Evolutionary conservation across 2,888 invertebrate species (phyloP), one percentile per base, ranked within the genome.

Genomic region (Mesodorylaimus sp.): DNA sequence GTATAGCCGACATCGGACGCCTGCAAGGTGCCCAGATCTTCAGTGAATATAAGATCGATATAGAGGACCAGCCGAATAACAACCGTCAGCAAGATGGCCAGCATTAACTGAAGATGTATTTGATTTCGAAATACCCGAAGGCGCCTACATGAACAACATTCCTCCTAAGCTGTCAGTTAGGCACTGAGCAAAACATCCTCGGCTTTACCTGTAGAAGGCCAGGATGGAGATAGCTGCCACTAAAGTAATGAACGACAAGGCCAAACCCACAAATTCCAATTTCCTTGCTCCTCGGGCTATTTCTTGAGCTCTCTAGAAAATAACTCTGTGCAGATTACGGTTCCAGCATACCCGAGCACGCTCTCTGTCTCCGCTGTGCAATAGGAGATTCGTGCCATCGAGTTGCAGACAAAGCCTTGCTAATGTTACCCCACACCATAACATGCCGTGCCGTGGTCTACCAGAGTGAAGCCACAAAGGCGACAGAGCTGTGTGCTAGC

Each of bases 181-280:
- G 32, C 7, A 32, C 10, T 32, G 7, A 39, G 25, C 5, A 29
- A 19, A 47, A 45, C 37, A 45, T 47, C 10, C 21, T 39, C 23
- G 13, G 19, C 41, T 63, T 73, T 69, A 84, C 84, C 83, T 77
- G 70, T 81, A 87, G 58, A 77, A 76, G 57, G 77, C 78, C 68
- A 87, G 88, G 57, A 89, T 84, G 47, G 77, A 70, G 44, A 89
- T 71, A 0, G 87, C 83, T 23, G 81, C 65, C 16, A 80, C 64
- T 27, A 88, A 70, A 0, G 83, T 78, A 16, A 82, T 65, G 3
- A 86, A 71, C 0, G 89, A 89, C 7, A 82, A 65, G 50, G 78
- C 79, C 39, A 86, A 76, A 1, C 89, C 89, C 24, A 70, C 66
- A 24, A 80, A 75, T 70, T 91, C 89, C 66, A 89, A 68, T 16